A percentile compares a stretch with the other conserved stretches of the same genome.
phyloP scores from a whole-genome alignment of 2,797 vertebrate species.

The Okamejei kenojei region DNA sequence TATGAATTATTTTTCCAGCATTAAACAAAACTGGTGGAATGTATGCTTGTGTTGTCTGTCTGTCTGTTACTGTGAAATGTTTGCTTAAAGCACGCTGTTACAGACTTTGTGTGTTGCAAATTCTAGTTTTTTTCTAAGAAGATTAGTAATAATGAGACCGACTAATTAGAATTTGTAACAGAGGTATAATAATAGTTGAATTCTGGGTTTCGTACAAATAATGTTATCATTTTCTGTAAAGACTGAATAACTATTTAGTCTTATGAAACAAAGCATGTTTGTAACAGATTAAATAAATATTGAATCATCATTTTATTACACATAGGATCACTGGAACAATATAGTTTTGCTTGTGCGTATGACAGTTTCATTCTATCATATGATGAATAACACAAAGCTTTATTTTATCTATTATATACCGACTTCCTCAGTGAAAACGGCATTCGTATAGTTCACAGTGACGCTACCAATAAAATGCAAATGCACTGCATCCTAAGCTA shows the following conservation, averaged over 20 bases:
- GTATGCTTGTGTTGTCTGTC: background rate
- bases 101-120: background rate
- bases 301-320: slow-evolving; percentile 7
- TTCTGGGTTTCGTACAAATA: no score
- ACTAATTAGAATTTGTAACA: background rate
- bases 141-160: background rate
- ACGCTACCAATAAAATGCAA: slow-evolving; percentile 22
- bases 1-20: slow-evolving; percentile 11
- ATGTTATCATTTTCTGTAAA: background rate
- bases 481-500: background rate
- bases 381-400: slow-evolving; percentile 3
- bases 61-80: background rate
- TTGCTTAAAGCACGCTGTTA: background rate
- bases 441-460: background rate
- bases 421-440: background rate
- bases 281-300: slow-evolving; percentile 25
- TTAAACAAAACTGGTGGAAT: background rate
- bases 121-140: background rate
- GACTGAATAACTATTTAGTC: background rate
- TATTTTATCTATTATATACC: background rate
- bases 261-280: background rate
- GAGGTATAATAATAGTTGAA: background rate
- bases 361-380: background rate
- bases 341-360: background rate
- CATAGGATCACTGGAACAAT: background rate